A percentile compares a stretch with the other conserved stretches of the same genome.
Evolutionary conservation across 2,888 invertebrate species (phyloP).

Genomic region (Amblyteles armatorius): DNA sequence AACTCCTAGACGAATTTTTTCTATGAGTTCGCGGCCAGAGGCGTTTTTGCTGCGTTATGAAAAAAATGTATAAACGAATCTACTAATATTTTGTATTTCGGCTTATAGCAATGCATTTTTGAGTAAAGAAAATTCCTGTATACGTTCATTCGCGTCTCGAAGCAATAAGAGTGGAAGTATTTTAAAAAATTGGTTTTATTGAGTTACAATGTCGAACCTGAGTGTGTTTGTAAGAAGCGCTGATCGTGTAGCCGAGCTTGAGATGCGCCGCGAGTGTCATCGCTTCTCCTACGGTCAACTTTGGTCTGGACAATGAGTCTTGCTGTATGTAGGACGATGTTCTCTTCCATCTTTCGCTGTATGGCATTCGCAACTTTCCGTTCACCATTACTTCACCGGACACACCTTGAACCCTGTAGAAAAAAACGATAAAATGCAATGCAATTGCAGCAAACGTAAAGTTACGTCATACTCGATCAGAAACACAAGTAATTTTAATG

Average conservation of each 20-base stretch:
- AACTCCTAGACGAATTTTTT: not conserved
- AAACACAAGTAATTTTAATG: not conserved
- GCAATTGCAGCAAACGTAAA: not conserved
- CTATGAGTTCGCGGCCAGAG: not conserved
- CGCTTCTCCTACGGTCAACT: constrained; percentile 92
- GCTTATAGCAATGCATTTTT: not conserved
- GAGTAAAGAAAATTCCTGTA: not conserved
- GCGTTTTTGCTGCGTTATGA: not conserved
- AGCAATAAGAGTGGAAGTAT: constrained; percentile 24
- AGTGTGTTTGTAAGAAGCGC: constrained; percentile 89
- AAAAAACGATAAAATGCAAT: not conserved
- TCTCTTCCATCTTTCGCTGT: constrained; percentile 89
- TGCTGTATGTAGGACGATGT: constrained; percentile 95
- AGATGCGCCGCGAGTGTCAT: constrained; percentile 94
- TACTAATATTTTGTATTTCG: not conserved
- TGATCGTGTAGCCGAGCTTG: constrained; percentile 90
- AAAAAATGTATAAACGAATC: not conserved
- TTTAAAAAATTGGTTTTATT: not conserved
- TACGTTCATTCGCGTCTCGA: not conserved
- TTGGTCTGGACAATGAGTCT: constrained; percentile 90
- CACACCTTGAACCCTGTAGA: constrained; percentile 88
- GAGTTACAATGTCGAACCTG: constrained; percentile 86
- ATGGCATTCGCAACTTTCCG: constrained; percentile 86
- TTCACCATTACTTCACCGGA: constrained; percentile 91
- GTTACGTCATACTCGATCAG: not conserved